Conservation (phyloP, 30 jellyfish, hydroid and myxozoan species). For the Calvadosia cruxmelitensis region DNA sequence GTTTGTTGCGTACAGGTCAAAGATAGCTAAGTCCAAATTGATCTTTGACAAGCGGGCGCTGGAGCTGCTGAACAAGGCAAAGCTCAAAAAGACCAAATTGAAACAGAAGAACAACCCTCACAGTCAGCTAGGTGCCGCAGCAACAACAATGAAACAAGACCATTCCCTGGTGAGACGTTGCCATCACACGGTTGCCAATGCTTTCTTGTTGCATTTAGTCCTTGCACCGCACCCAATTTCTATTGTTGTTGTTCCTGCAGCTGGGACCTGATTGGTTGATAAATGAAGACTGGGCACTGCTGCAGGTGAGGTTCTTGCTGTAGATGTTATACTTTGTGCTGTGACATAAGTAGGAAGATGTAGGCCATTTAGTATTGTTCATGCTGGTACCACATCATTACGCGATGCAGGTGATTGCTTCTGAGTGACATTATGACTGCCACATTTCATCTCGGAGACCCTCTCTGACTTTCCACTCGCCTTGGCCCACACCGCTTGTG, state of each 20-base stretch:
- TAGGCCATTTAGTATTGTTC: too few species aligned
- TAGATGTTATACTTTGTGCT: too few species aligned
- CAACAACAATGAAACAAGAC: conserved; percentile 54
- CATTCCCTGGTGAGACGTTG: conserved; percentile 71
- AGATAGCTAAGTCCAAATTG: conserved; percentile 74
- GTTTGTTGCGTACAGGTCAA: conserved; percentile 29
- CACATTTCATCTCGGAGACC: too few species aligned
- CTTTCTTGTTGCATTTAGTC: neutral
- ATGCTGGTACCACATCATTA: too few species aligned
- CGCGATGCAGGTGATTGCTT: too few species aligned
- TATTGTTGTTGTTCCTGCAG: conserved; percentile 15
- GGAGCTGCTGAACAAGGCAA: conserved; percentile 79
- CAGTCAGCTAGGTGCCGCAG: neutral
- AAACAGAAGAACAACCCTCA: conserved; percentile 82
- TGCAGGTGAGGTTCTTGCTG: too few species aligned
- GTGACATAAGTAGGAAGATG: too few species aligned
- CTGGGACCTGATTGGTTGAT: conserved; percentile 98
- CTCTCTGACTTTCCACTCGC: too few species aligned
- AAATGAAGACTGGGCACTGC: conserved; percentile 92
- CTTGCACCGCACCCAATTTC: neutral
- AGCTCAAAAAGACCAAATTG: conserved; percentile 79
- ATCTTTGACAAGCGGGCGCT: conserved; percentile 91
- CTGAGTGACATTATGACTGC: too few species aligned
- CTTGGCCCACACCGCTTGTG: too few species aligned
- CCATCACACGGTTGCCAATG: neutral